A percentile compares a stretch with the other conserved stretches of the same genome.
phyloP scores from a whole-genome alignment of 2,797 vertebrate species.

The Bovichtus diacanthus region DNA sequence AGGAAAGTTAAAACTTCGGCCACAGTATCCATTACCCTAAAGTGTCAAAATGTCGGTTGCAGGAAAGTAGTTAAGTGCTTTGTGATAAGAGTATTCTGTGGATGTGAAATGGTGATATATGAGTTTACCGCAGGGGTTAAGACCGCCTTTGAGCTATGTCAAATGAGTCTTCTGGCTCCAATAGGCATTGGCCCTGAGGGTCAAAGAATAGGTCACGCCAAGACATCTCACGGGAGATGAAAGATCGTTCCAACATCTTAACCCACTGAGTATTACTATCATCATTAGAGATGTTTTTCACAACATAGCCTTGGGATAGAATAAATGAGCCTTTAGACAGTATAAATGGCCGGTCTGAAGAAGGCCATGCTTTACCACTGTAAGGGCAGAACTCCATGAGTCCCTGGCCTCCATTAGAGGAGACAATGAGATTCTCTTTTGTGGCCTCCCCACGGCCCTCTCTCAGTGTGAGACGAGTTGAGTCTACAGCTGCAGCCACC shows the following conservation, averaged over 20 bases:
- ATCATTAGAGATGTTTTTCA: slow-evolving; percentile 82
- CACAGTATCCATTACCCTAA: slow-evolving; percentile 17
- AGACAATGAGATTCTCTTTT: slow-evolving; percentile 67
- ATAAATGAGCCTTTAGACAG: slow-evolving; percentile 81
- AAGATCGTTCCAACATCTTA: slow-evolving; percentile 71
- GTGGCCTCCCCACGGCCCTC: slow-evolving; percentile 60
- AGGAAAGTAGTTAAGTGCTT: slow-evolving; percentile 29
- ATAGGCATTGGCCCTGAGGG: slow-evolving; percentile 69
- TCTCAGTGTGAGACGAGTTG: slow-evolving; percentile 63
- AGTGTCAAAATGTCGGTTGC: slow-evolving; percentile 21
- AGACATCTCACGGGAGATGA: slow-evolving; percentile 72
- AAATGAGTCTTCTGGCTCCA: slow-evolving; percentile 77
- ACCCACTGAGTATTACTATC: slow-evolving; percentile 78
- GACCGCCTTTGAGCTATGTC: slow-evolving; percentile 73
- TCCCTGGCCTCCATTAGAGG: slow-evolving; percentile 69
- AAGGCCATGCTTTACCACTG: slow-evolving; percentile 62
- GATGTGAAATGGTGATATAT: slow-evolving; percentile 59
- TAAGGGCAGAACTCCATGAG: slow-evolving; percentile 68
- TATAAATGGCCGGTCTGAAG: slow-evolving; percentile 74
- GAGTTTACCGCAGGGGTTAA: slow-evolving; percentile 60
- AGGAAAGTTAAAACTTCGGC: slow-evolving; percentile 15
- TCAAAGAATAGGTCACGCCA: slow-evolving; percentile 68
- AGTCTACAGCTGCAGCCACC: slow-evolving; percentile 53
- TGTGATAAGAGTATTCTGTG: slow-evolving; percentile 39
- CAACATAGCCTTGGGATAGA: slow-evolving; percentile 78